These are phyloP conservation scores for Charanyca ferruginea DNA, from an alignment of 2,888 invertebrate genomes.

Conservation along the genomic window DNA sequence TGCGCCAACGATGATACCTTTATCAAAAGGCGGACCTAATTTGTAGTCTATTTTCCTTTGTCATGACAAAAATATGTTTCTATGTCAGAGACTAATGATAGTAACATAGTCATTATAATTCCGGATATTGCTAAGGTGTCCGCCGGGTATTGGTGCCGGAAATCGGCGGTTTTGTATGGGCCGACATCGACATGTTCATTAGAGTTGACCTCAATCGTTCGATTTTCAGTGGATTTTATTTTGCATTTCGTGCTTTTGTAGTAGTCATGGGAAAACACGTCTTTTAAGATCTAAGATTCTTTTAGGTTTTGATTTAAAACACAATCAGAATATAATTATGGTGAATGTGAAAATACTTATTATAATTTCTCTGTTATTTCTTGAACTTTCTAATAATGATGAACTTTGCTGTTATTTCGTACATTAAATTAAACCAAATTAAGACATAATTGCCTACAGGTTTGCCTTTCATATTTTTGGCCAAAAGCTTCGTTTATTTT, in stretches of 20 bases:
- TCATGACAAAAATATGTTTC: conserved; percentile 36
- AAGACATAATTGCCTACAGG: conserved; percentile 23
- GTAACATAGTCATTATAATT: conserved; percentile 53
- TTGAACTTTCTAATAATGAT: conserved; percentile 5
- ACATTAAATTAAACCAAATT: neutral
- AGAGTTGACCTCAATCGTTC: conserved; percentile 35
- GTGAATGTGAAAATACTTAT: neutral
- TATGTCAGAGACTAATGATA: conserved; percentile 34
- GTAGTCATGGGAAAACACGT: too few species aligned
- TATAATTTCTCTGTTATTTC: too few species aligned
- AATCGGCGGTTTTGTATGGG: conserved; percentile 36
- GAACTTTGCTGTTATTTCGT: conserved; percentile 14
- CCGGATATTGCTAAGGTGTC: conserved; percentile 60
- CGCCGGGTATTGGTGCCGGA: conserved; percentile 47
- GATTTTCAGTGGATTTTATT: conserved; percentile 12
- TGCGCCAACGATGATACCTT: neutral
- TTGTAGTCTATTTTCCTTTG: conserved; percentile 2
- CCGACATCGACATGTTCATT: conserved; percentile 38
- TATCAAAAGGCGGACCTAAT: neutral
- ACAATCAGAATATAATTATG: too few species aligned
- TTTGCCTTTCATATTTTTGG: conserved; percentile 18
- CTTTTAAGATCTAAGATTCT: too few species aligned
- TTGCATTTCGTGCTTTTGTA: neutral
- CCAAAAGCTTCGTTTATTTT: conserved; percentile 39
- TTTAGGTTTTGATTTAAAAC: neutral